Conservation (phyloP, 2,797 vertebrate species). For the Lerista edwardsae region DNA sequence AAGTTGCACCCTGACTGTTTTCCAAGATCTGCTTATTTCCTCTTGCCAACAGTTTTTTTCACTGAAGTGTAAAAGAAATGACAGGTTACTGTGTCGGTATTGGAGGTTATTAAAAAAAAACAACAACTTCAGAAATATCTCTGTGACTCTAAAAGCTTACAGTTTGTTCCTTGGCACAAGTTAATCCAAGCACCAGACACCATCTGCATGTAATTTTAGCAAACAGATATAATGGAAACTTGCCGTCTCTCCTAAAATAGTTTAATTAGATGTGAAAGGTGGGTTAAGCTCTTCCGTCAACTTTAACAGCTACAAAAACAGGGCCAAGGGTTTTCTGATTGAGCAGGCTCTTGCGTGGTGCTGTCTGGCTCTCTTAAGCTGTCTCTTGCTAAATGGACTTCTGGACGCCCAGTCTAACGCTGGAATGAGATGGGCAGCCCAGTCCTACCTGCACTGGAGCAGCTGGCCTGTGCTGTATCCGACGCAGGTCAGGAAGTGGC, state of each 20-base stretch:
- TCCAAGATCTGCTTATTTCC: slow-evolving; percentile 65
- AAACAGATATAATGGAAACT: slow-evolving; percentile 48
- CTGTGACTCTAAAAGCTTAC: slow-evolving; percentile 81
- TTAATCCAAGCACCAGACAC: slow-evolving; percentile 73
- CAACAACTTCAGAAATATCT: slow-evolving; percentile 77
- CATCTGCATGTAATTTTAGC: slow-evolving; percentile 68
- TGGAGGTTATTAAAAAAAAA: slow-evolving; percentile 69
- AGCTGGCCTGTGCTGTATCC: too few relatives aligned
- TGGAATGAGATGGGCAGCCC: neutral
- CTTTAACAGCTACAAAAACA: neutral
- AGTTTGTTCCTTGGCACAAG: slow-evolving; percentile 78
- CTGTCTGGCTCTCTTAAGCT: neutral
- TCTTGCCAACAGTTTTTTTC: slow-evolving; percentile 71
- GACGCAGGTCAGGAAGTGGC: too few relatives aligned
- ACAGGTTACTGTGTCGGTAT: slow-evolving; percentile 75
- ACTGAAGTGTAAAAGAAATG: slow-evolving; percentile 68
- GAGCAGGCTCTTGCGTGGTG: neutral
- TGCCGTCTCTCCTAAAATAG: slow-evolving; percentile 44
- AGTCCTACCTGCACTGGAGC: too few relatives aligned
- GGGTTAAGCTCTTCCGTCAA: slow-evolving; percentile 34
- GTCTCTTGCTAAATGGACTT: slow-evolving; percentile 1
- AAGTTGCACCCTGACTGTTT: slow-evolving; percentile 54
- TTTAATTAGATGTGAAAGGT: slow-evolving; percentile 61
- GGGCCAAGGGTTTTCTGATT: neutral
- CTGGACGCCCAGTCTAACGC: neutral